These are phyloP conservation scores for Drosophila kepulauana DNA, from an alignment of 1,140 invertebrate species.

Conservation along the genomic window DNA sequence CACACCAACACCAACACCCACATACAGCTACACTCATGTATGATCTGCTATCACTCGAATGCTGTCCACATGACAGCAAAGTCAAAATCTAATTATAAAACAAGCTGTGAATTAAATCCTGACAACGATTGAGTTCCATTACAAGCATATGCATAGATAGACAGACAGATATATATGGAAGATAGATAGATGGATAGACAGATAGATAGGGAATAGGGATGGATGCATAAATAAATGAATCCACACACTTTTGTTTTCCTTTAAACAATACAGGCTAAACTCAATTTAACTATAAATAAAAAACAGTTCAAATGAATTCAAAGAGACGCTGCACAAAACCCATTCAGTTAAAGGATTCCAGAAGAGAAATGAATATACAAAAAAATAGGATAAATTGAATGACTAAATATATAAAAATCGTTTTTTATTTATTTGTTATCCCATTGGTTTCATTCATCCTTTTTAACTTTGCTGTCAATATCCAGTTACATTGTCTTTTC, in stretches of 20 bases:
- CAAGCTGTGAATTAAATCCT: conserved; percentile 49
- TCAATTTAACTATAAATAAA: neutral
- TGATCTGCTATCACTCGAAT: conserved; percentile 8
- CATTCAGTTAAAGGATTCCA: neutral
- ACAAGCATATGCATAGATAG: conserved; percentile 8
- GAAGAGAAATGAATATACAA: neutral
- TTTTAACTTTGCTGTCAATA: neutral
- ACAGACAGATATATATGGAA: neutral
- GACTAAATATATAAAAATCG: neutral
- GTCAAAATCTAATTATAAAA: conserved; percentile 47
- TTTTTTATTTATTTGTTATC: neutral
- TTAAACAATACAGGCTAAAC: neutral
- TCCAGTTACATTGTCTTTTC: conserved; percentile 9
- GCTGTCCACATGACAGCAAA: conserved; percentile 12
- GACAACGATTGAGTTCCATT: conserved; percentile 44
- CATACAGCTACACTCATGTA: conserved; percentile 11
- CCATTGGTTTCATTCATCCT: neutral
- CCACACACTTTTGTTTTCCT: conserved; percentile 3
- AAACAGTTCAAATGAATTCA: neutral
- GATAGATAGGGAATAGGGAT: neutral
- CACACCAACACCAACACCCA: conserved; percentile 20
- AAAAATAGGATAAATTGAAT: neutral
- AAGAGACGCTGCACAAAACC: neutral
- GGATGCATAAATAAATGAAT: neutral
- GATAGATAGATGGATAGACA: neutral